Conservation (phyloP, 2,113 vertebrate genomes). For the Rhynchomys soricoides region DNA sequence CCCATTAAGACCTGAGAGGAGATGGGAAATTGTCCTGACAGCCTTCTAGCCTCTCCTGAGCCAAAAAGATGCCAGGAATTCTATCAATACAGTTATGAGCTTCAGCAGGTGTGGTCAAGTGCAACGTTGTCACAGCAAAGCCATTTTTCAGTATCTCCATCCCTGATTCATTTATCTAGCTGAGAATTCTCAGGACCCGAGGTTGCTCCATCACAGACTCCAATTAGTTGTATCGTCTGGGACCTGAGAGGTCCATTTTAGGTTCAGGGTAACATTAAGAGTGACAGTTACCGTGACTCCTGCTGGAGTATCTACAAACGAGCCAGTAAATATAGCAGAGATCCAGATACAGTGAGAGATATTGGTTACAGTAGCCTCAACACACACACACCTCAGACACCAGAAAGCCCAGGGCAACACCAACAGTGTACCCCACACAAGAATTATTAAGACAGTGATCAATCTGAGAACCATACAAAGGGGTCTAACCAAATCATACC, state of each 20-base stretch:
- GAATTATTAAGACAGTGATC: neutral
- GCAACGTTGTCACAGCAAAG: neutral
- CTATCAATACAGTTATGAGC: neutral
- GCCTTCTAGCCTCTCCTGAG: neutral
- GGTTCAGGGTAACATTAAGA: neutral
- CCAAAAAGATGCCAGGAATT: neutral
- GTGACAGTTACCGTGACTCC: neutral
- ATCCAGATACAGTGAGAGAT: neutral
- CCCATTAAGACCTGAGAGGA: neutral
- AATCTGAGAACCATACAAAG: neutral
- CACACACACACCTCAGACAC: neutral
- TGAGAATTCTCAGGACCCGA: neutral
- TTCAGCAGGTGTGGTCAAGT: neutral
- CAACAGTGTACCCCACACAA: neutral
- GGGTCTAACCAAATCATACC: neutral
- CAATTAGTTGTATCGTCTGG: neutral
- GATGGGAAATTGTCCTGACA: neutral
- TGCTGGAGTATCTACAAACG: neutral
- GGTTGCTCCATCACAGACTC: neutral
- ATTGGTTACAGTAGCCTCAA: neutral
- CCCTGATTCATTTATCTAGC: neutral
- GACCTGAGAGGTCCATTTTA: neutral
- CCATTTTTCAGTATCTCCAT: neutral
- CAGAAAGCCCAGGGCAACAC: neutral
- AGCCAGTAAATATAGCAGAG: neutral